A percentile compares a stretch with the other conserved stretches of the same genome.
These are phyloP conservation scores for Idaea biselata DNA, from an alignment of 2,888 invertebrate genomes.

Conservation along the genomic window DNA sequence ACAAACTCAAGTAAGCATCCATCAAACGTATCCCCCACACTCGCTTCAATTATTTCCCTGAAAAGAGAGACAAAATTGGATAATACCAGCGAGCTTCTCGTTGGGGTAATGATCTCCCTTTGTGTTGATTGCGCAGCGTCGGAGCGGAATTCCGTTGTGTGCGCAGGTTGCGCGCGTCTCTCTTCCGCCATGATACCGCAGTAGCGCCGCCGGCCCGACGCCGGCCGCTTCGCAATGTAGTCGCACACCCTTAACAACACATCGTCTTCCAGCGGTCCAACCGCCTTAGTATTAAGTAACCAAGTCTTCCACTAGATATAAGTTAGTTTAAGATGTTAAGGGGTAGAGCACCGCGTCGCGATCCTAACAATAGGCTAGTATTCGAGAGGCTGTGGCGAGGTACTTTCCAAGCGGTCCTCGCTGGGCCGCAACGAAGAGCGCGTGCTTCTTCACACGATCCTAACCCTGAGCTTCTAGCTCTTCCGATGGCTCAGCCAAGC, in stretches of 20 bases:
- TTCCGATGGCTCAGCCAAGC: slow-evolving; percentile 40
- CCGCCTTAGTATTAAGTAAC: slow-evolving; percentile 69
- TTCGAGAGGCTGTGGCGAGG: slow-evolving; percentile 88
- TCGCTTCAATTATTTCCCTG: slow-evolving; percentile 17
- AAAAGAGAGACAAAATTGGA: slow-evolving; percentile 11
- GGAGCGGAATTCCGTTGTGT: slow-evolving; percentile 73
- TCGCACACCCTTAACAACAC: slow-evolving; percentile 48
- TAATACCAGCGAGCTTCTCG: slow-evolving; percentile 33
- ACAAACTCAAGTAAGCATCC: too few species aligned
- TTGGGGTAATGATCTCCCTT: slow-evolving; percentile 43
- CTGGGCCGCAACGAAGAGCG: slow-evolving; percentile 63
- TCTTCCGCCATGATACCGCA: slow-evolving; percentile 40
- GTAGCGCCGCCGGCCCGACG: slow-evolving; percentile 74
- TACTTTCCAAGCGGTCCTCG: slow-evolving; percentile 77
- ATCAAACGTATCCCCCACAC: neutral
- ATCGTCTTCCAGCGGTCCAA: slow-evolving; percentile 66
- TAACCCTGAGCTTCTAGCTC: slow-evolving; percentile 40
- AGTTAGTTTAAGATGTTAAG: slow-evolving; percentile 71
- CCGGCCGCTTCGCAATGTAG: slow-evolving; percentile 72
- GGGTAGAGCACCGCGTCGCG: slow-evolving; percentile 72
- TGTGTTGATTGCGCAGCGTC: slow-evolving; percentile 43
- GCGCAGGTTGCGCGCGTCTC: slow-evolving; percentile 66
- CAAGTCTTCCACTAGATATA: slow-evolving; percentile 78
- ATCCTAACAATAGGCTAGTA: slow-evolving; percentile 81
- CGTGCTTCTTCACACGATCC: slow-evolving; percentile 64